These are phyloP conservation scores for Lathronympha strigana DNA, from an alignment of 2,888 invertebrate species.

Conservation along the genomic window DNA sequence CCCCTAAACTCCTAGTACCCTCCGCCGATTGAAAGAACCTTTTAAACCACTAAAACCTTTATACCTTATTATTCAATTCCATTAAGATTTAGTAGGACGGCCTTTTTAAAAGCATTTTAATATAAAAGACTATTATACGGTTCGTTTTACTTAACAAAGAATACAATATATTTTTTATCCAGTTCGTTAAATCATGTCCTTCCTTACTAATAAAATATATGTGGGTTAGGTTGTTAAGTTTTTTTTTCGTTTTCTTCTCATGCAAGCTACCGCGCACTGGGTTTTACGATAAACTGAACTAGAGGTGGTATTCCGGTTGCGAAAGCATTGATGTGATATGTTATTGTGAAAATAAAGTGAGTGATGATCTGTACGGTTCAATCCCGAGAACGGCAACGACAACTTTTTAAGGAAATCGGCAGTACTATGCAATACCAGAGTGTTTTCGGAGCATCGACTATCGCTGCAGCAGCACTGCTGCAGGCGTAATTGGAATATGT, in stretches of 20 bases:
- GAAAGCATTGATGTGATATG: too few species aligned
- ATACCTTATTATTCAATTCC: conserved; percentile 80
- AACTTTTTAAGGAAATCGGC: too few species aligned
- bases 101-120: conserved; percentile 72
- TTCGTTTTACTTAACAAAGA: conserved; percentile 78
- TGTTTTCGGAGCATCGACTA: too few species aligned
- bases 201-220: conserved; percentile 16
- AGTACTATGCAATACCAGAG: too few species aligned
- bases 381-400: too few species aligned
- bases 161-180: conserved; percentile 69
- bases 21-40: conserved; percentile 72
- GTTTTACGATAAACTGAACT: conserved; percentile 2
- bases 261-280: conserved; percentile 10
- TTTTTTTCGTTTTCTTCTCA: conserved; percentile 1
- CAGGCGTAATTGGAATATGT: too few species aligned
- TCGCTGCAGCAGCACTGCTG: too few species aligned
- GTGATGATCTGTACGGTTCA: too few species aligned
- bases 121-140: conserved; percentile 76
- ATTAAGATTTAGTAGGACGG: conserved; percentile 77
- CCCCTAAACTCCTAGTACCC: conserved; percentile 63
- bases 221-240: conserved; percentile 8
- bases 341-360: too few species aligned
- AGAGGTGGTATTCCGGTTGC: too few species aligned
- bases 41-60: conserved; percentile 77
- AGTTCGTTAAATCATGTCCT: conserved; percentile 59